A percentile compares a stretch with the other conserved stretches of the same genome.
Conservation (phyloP, 2,797 vertebrate genomes). For the Amphiprion clarkii region DNA sequence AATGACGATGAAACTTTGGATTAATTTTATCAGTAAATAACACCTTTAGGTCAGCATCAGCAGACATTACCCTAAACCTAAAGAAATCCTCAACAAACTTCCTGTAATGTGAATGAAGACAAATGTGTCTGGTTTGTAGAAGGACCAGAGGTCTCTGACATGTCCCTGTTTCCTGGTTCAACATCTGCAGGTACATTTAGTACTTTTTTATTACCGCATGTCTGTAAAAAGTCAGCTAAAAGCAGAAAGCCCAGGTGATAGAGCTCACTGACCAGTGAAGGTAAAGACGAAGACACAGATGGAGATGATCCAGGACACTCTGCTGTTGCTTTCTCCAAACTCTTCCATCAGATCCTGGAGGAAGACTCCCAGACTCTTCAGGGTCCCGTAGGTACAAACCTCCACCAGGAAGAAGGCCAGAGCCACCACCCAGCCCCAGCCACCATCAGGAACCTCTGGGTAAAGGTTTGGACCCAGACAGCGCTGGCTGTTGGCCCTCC, state of each 20-base stretch:
- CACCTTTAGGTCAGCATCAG: too few species aligned
- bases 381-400: conserved; percentile 92
- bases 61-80: too few species aligned
- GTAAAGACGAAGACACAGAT: conserved; percentile 94
- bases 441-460: conserved; percentile 91
- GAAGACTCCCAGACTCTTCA: conserved; percentile 95
- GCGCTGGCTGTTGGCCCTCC: conserved; percentile 62
- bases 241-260: background rate
- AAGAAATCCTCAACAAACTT: too few species aligned
- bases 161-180: background rate
- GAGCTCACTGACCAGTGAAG: conserved; percentile 89
- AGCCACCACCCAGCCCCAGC: conserved; percentile 95
- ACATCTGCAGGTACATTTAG: background rate
- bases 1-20: too few species aligned
- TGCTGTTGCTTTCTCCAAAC: conserved; percentile 93
- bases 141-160: background rate
- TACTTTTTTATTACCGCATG: too few species aligned
- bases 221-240: too few species aligned
- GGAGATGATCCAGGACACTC: conserved; percentile 95
- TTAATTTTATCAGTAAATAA: too few species aligned
- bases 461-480: conserved; percentile 89
- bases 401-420: conserved; percentile 92
- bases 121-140: background rate
- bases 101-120: background rate
- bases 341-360: conserved; percentile 92